Evolutionary conservation across 2,113 vertebrate genomes (phyloP), one percentile per base, ranked within the genome.

Genomic region (Dicaeum eximium): DNA sequence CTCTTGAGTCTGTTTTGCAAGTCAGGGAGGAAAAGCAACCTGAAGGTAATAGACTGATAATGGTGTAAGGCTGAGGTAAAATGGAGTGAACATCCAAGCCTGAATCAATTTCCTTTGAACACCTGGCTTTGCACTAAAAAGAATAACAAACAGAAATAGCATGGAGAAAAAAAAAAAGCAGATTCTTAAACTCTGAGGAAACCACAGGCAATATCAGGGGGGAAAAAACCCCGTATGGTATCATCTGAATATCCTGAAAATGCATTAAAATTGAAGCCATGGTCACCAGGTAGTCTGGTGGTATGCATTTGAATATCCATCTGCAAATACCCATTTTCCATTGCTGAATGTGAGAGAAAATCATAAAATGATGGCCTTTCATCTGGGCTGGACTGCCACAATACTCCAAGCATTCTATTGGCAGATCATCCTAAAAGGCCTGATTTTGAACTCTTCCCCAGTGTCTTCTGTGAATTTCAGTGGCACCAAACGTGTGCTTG

Each of bases 161-260:
- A 48, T 5, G 14, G 27, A 73, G 54, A 5, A 60, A 35, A 78
- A 75, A 70, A 33, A 91, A 78, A 61, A 4, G 14, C 21, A 64
- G 27, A 47, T 50, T 80, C 48, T 92, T 62, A 51, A 64, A 38
- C 7, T 53, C 38, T 73, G 56, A 73, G 62, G 42, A 73, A 81
- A 24, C 6, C 44, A 38, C 66, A 61, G 13, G 22, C 22, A 73
- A 23, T 42, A 58, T 6, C 1, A 13, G 8, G 21, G 16, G 2
- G 1, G 0, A 7, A 9, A 18, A 30, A 2, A 2, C 0, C 0
- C 17, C 4, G 17, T 44, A 30, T 4, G 4, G 7, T 73, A 33
- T 74, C 70, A 45, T 17, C 31, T 50, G 28, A 84, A 53, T 73
- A 53, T 65, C 30, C 15, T 79, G 65, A 62, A 90, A 87, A 66